Evolutionary conservation across 2,888 invertebrate genomes (phyloP).

Genomic region (Eupithecia inturbata): DNA sequence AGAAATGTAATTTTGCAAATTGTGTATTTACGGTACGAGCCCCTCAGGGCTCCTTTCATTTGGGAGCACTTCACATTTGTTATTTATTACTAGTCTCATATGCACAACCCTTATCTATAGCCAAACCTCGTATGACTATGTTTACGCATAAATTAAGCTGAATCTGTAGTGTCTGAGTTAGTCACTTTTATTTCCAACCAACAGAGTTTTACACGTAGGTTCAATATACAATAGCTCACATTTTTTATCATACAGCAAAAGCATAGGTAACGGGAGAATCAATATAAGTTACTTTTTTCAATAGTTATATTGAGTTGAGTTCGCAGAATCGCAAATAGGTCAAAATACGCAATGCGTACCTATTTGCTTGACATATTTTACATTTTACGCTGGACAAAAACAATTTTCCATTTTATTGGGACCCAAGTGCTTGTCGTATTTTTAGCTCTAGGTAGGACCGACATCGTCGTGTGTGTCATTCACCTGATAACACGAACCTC

Average conservation of each 20-base stretch:
- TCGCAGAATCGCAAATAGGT: neutral
- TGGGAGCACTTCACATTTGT: constrained; percentile 56
- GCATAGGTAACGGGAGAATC: neutral
- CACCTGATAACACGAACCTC: neutral
- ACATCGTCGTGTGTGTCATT: neutral
- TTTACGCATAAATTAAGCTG: constrained; percentile 20
- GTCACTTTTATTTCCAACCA: neutral
- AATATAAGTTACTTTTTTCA: neutral
- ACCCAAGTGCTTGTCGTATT: neutral
- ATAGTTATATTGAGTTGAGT: neutral
- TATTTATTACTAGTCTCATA: constrained; percentile 52
- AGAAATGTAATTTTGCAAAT: constrained; percentile 65
- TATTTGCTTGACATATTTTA: neutral
- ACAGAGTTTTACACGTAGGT: neutral
- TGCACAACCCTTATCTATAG: constrained; percentile 33
- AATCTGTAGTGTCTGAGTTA: constrained; percentile 18
- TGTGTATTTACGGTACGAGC: constrained; percentile 57
- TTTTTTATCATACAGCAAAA: neutral
- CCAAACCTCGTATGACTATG: constrained; percentile 18
- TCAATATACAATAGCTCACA: neutral
- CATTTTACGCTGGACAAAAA: neutral
- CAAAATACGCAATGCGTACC: neutral
- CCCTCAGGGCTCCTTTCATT: constrained; percentile 56
- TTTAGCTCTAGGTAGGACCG: neutral
- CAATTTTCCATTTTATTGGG: neutral